Base-by-base conservation (phyloP, 2,888 invertebrate genomes). In the Sycophila texana region DNA sequence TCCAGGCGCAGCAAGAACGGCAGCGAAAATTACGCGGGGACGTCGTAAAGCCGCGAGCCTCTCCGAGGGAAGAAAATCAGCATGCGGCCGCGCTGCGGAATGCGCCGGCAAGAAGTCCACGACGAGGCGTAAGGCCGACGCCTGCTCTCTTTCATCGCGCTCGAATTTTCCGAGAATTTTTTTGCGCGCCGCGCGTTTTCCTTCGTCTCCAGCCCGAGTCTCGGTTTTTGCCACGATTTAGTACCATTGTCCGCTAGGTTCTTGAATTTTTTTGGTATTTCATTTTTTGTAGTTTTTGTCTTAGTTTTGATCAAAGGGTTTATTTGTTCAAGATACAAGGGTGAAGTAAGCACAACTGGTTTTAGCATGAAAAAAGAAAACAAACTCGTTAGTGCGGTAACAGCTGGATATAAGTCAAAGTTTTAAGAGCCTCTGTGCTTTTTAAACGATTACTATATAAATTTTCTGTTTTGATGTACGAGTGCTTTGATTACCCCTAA, bases 21-120 rank as follows among this genome's bases (percentile, higher is more conserved):
- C 60, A 60, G 58, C 58, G 30, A 14, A 39, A n/a, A 12, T 12
- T 39, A 1, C 63, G 26, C 12, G 10, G 39, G 13, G 63, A n/a
- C 4, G 63, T 63, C 63, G 63, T 63, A 63, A 63, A 63, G 47
- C 39, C 39, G 39, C n/a, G 30, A 26, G 30, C 39, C 10, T 39
- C 55, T 7, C 14, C 4, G n/a, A 14, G 39, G 55, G n/a, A 68
- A 55, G 55, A 68, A 68, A 68, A 68, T 68, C 68, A 68, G 55
- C 53, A 68, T 55, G 53, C 67, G 67, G 13, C n/a, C 22, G 61
- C 58, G 14, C 61, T 39, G 10, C 12, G 61, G 61, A 61, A 61
- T 61, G 26, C 30, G 30, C 30, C 30, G n/a, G 39, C 63, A 63
- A 63, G 63, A 63, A 63, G 47, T 63, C 63, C 26, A 13, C 4